Evolutionary conservation across 2,797 vertebrate species (phyloP), one percentile per base, ranked within the genome.

Genomic region (Enteromius afrohamiltoni): DNA sequence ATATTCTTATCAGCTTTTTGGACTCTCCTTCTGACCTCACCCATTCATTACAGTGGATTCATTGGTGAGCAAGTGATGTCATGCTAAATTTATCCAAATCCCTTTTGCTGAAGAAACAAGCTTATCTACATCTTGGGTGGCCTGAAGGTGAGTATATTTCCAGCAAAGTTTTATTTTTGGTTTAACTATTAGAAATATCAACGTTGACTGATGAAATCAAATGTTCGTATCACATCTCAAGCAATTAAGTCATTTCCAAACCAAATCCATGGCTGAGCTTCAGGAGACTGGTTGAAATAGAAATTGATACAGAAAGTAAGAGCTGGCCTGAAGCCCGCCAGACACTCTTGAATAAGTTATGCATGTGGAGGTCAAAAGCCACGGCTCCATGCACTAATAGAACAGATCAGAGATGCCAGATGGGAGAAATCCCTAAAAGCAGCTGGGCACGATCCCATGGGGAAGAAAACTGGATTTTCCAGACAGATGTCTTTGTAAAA

Each of bases 371-470:
- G 83, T 79, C 64, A 75, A 55, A 67, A 60, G 42, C 40, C 79
- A 62, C 40, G 29, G 37, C 29, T 67, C 83, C 62, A 29, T 76
- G 65, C 62, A 70, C 82, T 84, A 83, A 82, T 78, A 84, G 58
- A 67, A 47, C 71, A 14, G 40, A 86, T 79, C 81, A 68, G 62
- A 84, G 85, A 85, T 70, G 75, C 81, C 89, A 90, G 88, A 88
- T 89, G 88, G 89, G 77, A 84, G 58, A 73, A 82, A 60, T 49
- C 45, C 75, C 68, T 82, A 26, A 79, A 82, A 80, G 84, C 84
- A 85, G 84, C 86, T 90, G 86, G 85, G 81, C 13, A 37, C 26
- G 40, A 60, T 85, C 83, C 85, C 79, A 45, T 70, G 85, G 80
- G 86, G 83, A 29, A 76, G 65, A 83, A 69, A 79, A 26, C 9